Conservation (phyloP, 2,888 invertebrate genomes). For the Bibio marci region DNA sequence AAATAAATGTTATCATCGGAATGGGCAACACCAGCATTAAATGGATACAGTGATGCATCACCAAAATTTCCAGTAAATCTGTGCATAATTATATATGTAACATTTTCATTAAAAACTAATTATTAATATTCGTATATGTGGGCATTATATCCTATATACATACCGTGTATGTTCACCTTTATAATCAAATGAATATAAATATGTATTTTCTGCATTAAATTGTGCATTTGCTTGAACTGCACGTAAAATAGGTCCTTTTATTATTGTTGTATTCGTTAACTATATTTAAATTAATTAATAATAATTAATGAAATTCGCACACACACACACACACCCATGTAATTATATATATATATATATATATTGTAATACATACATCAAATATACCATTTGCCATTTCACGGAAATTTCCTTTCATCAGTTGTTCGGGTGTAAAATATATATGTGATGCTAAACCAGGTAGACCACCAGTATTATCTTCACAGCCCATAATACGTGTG, state of each 20-base stretch:
- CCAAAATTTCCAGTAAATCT: conserved; percentile 6
- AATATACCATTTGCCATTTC: conserved; percentile 30
- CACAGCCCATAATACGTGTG: conserved; percentile 19
- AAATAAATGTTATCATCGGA: conserved; percentile 40
- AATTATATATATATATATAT: no score
- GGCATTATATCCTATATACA: not conserved
- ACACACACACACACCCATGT: no score
- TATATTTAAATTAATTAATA: conserved; percentile 11
- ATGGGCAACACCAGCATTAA: conserved; percentile 33
- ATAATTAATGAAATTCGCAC: conserved; percentile 9
- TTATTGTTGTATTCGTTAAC: conserved; percentile 30
- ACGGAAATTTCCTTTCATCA: conserved; percentile 26
- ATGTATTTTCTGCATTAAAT: conserved; percentile 24
- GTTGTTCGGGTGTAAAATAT: conserved; percentile 16
- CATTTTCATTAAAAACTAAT: conserved; percentile 25
- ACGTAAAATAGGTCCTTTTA: conserved; percentile 30
- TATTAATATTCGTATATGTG: no score
- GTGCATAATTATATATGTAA: conserved; percentile 14
- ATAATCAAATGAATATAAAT: conserved; percentile 34
- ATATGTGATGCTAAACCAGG: conserved; percentile 21
- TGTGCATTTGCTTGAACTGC: conserved; percentile 26
- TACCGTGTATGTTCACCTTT: conserved; percentile 22
- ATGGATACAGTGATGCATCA: conserved; percentile 22
- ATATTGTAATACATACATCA: conserved; percentile 33
- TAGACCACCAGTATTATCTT: conserved; percentile 27